Evolutionary conservation across 2,113 vertebrate genomes (phyloP), one percentile per base, ranked within the genome.

Genomic region (Oryzias celebensis): DNA sequence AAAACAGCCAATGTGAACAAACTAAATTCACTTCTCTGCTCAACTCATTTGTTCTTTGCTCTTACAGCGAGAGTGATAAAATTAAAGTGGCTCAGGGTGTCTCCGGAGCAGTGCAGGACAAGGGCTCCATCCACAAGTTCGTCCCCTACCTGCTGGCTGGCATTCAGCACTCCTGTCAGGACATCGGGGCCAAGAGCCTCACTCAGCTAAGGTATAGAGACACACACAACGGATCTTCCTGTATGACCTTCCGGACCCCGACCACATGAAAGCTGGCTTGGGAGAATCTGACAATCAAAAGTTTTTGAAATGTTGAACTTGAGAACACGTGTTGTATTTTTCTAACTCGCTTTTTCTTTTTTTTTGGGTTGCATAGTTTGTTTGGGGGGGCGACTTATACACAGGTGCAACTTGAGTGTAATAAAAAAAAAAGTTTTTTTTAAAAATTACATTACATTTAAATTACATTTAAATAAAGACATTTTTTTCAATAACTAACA

Each of bases 41-140:
- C 15, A 41, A 17, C 18, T 0, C 1, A 41, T 4, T 45, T 18
- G 16, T 14, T 16, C 14, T 57, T 14, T 57, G 18, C 41, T 58
- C 44, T 61, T 85, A 93, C 89, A 99, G 97, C 45, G 97, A 99
- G 88, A 91, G 94, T 0, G 97, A 99, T 80, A 98, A 98, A 87
- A 98, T 99, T 61, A 98, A 98, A 89, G 97, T 99, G 44, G 97
- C 97, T 58, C 97, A 99, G 73, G 97, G 97, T 0, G 96, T 99
- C 51, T 99, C 97, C 0, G 97, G 97, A 0, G 96, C 97, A 0
- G 94, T 99, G 58, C 96, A 99, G 75, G 97, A 99, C 88, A 99
- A 98, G 85, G 97, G 97, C 58, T 98, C 97, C 73, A 97, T 99
- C 87, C 96, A 99, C 84, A 98, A 98, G 82, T 99, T 98, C 71